Evolutionary conservation across 53 echinoderm and acorn worm genomes (phyloP).

Genomic region (Arbacia lixula): DNA sequence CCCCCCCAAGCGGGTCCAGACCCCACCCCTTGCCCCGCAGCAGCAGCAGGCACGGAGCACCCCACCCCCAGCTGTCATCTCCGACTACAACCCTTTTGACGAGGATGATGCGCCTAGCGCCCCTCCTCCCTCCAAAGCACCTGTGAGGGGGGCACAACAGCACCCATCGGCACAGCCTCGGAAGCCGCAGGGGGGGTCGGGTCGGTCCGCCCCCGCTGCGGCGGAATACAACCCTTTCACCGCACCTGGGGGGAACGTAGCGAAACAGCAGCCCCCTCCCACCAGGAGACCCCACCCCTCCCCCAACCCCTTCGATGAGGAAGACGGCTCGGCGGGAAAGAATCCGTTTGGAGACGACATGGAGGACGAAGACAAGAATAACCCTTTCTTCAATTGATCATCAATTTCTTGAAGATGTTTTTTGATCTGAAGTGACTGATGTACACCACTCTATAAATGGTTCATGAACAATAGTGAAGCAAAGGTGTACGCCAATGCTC

Average conservation of each 20-base stretch:
- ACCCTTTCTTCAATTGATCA: conserved; percentile 71
- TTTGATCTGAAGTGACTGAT: too few species aligned
- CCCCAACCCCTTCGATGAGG: conserved; percentile 77
- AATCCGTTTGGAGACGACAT: conserved; percentile 93
- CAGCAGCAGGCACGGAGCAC: conserved; percentile 29
- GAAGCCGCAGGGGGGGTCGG: neutral
- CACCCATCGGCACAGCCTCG: neutral
- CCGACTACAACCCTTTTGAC: conserved; percentile 51
- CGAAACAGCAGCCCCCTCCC: conserved; percentile 13
- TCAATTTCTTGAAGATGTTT: neutral
- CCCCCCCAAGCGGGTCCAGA: conserved; percentile 29
- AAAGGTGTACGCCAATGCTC: too few species aligned
- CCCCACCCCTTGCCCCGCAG: conserved; percentile 29
- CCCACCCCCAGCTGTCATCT: conserved; percentile 33
- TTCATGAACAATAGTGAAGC: too few species aligned
- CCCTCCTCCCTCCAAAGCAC: neutral
- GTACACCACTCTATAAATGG: neutral
- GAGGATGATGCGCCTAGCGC: neutral
- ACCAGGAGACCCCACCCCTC: conserved; percentile 35
- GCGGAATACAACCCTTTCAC: conserved; percentile 64
- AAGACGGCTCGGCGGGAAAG: neutral
- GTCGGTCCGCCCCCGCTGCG: neutral
- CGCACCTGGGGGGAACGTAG: neutral
- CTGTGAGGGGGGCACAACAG: neutral
- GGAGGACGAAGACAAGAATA: conserved; percentile 62